Conservation (phyloP, 2,888 invertebrate species). For the Selenia dentaria region DNA sequence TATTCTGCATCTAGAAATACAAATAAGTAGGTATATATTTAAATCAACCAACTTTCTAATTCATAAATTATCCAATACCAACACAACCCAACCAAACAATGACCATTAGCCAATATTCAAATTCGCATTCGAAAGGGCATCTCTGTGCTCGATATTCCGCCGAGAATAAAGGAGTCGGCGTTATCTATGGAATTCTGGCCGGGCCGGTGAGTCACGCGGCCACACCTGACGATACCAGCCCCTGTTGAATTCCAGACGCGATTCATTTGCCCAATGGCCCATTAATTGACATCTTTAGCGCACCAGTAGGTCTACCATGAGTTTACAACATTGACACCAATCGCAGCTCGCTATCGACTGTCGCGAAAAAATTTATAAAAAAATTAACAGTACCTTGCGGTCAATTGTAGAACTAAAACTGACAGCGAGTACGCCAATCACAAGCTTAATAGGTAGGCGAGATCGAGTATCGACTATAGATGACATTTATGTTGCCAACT, state of each 20-base stretch:
- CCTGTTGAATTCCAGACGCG: conserved; percentile 63
- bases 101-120: conserved; percentile 55
- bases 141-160: conserved; percentile 53
- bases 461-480: no score
- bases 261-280: conserved; percentile 44
- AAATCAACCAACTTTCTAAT: not conserved
- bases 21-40: not conserved
- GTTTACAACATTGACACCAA: no score
- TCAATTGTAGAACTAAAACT: no score
- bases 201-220: conserved; percentile 70
- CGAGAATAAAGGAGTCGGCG: conserved; percentile 71
- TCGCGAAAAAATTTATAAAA: no score
- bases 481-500: no score
- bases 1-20: no score
- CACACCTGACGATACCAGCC: conserved; percentile 77
- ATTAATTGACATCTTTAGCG: conserved; percentile 49
- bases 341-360: no score
- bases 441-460: no score
- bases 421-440: no score
- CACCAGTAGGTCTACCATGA: no score
- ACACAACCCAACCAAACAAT: conserved; percentile 35
- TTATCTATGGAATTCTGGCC: conserved; percentile 77
- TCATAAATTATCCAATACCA: conserved; percentile 2
- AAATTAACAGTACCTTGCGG: no score
- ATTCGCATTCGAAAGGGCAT: conserved; percentile 73